phyloP scores from a whole-genome alignment of 2,888 invertebrate genomes.

The Drosophila paucipuncta region DNA sequence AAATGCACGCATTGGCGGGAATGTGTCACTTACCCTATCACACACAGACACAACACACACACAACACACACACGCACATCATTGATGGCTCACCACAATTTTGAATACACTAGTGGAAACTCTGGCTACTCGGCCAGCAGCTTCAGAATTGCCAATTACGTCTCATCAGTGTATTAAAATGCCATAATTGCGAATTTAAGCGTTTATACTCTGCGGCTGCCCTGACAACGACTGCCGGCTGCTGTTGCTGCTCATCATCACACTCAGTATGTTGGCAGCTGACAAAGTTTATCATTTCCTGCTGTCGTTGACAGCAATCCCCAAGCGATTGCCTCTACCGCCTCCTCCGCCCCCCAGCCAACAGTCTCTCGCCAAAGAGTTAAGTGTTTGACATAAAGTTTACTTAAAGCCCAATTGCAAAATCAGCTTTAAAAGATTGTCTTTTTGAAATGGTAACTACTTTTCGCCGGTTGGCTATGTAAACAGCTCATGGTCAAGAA shows the following conservation, averaged over 20 bases:
- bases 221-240: constrained; percentile 8
- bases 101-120: constrained; percentile 31
- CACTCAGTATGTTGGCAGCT: constrained; percentile 32
- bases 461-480: neutral
- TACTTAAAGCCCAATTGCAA: constrained; percentile 26
- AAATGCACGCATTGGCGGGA: constrained; percentile 40
- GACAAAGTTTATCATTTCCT: constrained; percentile 54
- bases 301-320: constrained; percentile 24
- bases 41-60: neutral
- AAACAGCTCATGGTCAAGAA: constrained; percentile 11
- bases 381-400: constrained; percentile 52
- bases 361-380: constrained; percentile 33
- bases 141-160: constrained; percentile 61
- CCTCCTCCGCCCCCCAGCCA: constrained; percentile 1
- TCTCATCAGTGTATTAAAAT: constrained; percentile 69
- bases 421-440: constrained; percentile 56
- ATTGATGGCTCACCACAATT: constrained; percentile 53
- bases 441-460: constrained; percentile 14
- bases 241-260: constrained; percentile 38
- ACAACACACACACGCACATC: constrained; percentile 14
- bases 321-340: neutral
- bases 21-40: constrained; percentile 51
- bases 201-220: constrained; percentile 41
- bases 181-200: constrained; percentile 74
- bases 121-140: constrained; percentile 24